Base-by-base conservation (phyloP, 2,797 vertebrate genomes). In the Melanotaenia boesemani region DNA sequence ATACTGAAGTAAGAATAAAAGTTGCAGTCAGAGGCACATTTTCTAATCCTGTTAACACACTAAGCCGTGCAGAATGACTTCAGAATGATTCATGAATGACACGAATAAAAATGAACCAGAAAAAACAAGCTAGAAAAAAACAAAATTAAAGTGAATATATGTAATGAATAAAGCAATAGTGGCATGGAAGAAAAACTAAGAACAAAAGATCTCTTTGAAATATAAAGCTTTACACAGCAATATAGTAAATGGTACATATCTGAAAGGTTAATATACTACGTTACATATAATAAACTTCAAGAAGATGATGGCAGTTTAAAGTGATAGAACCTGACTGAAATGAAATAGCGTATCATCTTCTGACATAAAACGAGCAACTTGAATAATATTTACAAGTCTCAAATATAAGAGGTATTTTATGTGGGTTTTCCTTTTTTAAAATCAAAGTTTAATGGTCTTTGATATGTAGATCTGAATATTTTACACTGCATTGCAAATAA, bases 391-490 rank as follows among this genome's bases (percentile, higher is more conserved):
- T 46, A 69, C 44, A 20, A 75, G 37, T 70, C 30, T 48, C 59
- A 41, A 56, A 67, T 72, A 79, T 52, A 13, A 64, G 66, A 81
- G 75, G 62, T 85, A 65, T 77, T 76, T 82, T 48, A 72, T 68
- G 64, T 71, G 55, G 16, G 55, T 44, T 44, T 44, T 44, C 16
- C 41, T 44, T 12, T 70, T 12, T 70, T 30, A 30, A 30, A 30
- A 30, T 61, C 54, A 34, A 22, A 63, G 11, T 66, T 75, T 72
- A 77, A 81, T 81, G 36, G 59, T 24, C 6, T 80, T 71, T 73
- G 52, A 72, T 80, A 56, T 6, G 15, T 32, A 57, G n/a, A 32
- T 77, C 60, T 65, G 32, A 61, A 81, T 82, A 52, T 77, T 70
- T 67, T 16, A 62, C 6, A 65, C 32, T 26, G 6, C 68, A 44